These are phyloP conservation scores for Sapayoa aenigma DNA, from an alignment of 2,113 vertebrate species.

Conservation along the genomic window DNA sequence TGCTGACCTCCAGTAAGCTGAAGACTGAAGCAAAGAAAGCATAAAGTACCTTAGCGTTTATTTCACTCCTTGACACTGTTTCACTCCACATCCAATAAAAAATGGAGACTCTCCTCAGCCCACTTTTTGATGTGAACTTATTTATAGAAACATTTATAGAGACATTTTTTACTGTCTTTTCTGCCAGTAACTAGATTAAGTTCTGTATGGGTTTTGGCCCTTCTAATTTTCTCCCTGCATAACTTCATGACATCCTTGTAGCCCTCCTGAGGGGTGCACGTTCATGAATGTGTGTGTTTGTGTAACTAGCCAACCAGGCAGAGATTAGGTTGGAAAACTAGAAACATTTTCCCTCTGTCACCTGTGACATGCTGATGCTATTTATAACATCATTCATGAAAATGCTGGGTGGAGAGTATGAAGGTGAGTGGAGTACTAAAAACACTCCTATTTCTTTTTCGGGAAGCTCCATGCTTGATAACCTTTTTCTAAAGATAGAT, in stretches of 20 bases:
- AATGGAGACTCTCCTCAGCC: neutral
- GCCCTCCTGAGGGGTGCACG: neutral
- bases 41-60: neutral
- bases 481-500: conserved; percentile 2
- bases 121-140: neutral
- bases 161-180: neutral
- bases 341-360: neutral
- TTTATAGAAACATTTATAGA: neutral
- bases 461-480: neutral
- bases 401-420: neutral
- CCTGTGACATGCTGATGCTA: neutral
- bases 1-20: neutral
- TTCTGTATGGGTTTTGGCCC: neutral
- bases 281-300: neutral
- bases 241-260: neutral
- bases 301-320: neutral
- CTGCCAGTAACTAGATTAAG: neutral
- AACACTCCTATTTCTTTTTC: neutral
- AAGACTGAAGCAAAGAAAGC: neutral
- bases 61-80: rapidly evolving
- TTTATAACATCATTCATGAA: conserved; percentile 27
- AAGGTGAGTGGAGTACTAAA: neutral
- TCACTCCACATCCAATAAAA: neutral
- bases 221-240: neutral
- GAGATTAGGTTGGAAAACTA: neutral